These are phyloP conservation scores for Eufriesea mexicana DNA, from an alignment of 1,140 invertebrate species.

Conservation along the genomic window DNA sequence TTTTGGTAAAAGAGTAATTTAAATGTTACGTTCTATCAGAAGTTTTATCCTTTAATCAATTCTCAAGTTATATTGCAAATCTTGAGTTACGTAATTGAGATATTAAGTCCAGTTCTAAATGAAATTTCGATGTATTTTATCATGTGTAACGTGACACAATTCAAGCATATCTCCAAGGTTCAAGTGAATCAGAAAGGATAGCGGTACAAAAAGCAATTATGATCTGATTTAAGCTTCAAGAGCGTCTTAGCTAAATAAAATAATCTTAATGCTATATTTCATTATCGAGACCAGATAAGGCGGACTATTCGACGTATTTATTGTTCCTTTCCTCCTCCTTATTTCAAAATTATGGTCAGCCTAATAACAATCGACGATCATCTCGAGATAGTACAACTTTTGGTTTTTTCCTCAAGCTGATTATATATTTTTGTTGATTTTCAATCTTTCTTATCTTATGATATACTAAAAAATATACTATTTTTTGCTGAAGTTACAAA, in stretches of 20 bases:
- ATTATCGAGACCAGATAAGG: conserved; percentile 19
- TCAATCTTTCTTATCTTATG: no score
- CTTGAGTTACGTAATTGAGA: neutral
- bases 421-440: no score
- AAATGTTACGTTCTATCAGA: no score
- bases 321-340: neutral
- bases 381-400: neutral
- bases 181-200: neutral
- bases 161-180: neutral
- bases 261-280: conserved; percentile 41
- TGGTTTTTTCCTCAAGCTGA: neutral
- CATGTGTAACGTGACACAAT: neutral
- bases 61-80: neutral
- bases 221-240: conserved; percentile 47
- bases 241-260: conserved; percentile 40
- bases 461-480: no score
- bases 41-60: no score
- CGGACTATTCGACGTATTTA: neutral
- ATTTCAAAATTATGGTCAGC: neutral
- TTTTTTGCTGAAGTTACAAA: no score
- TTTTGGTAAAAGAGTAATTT: no score
- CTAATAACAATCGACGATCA: conserved; percentile 20
- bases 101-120: no score
- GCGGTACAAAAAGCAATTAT: conserved; percentile 14
- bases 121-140: neutral